phyloP scores from a whole-genome alignment of 92 coral and sea anemone genomes.

The Actinernus sp. region DNA sequence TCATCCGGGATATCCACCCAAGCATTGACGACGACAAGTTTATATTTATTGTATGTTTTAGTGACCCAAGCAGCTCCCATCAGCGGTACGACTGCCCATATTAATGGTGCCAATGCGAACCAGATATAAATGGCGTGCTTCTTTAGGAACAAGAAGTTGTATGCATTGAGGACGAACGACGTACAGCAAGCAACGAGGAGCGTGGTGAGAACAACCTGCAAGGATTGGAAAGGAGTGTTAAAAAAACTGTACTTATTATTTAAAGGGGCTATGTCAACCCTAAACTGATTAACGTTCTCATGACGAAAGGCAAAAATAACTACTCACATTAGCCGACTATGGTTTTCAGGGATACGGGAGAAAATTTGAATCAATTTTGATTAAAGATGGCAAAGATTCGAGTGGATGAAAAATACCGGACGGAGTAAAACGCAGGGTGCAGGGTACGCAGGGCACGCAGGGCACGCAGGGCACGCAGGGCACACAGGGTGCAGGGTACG shows the following conservation, averaged over 20 bases:
- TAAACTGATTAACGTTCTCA: neutral
- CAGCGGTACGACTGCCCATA: constrained; percentile 87
- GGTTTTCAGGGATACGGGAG: too few relatives aligned
- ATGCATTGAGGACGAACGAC: constrained; percentile 91
- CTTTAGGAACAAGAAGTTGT: constrained; percentile 83
- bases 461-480: too few relatives aligned
- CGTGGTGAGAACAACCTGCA: constrained; percentile 84
- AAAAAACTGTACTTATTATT: too few relatives aligned
- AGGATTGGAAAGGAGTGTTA: neutral
- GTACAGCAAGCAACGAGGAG: constrained; percentile 91
- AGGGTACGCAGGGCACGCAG: too few relatives aligned
- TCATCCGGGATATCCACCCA: constrained; percentile 99
- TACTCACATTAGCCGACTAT: too few relatives aligned
- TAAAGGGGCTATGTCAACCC: too few relatives aligned
- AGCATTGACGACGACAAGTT: constrained; percentile 92
- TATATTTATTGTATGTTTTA: constrained; percentile 81
- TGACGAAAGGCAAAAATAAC: too few relatives aligned
- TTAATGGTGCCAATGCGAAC: constrained; percentile 93
- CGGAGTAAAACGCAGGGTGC: too few relatives aligned
- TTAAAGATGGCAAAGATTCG: too few relatives aligned
- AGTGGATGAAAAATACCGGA: too few relatives aligned
- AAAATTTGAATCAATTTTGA: too few relatives aligned
- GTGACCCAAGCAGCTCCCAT: constrained; percentile 97
- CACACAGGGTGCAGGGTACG: too few relatives aligned
- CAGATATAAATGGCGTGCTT: constrained; percentile 91